Conservation (phyloP, 2,888 invertebrate genomes). For the Blera fallax region DNA sequence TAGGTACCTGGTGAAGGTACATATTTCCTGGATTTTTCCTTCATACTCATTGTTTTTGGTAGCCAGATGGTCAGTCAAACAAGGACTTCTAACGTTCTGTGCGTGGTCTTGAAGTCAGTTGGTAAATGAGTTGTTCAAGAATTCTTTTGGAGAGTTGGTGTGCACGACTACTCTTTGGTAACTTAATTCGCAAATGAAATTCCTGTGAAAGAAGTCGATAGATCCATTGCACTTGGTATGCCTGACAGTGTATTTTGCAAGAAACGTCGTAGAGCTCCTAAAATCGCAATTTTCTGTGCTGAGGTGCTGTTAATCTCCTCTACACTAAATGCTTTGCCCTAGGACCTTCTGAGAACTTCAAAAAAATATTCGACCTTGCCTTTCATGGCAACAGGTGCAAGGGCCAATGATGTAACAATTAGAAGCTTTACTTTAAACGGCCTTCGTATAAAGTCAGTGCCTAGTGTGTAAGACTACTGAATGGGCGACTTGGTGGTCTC, state of each 20-base stretch:
- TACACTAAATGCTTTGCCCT: too few relatives aligned
- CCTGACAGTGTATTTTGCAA: constrained; percentile 21
- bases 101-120: constrained; percentile 18
- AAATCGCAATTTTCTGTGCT: too few relatives aligned
- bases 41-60: constrained; percentile 1
- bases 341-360: too few relatives aligned
- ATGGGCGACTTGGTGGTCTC: too few relatives aligned
- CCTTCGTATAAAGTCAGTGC: too few relatives aligned
- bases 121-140: constrained; percentile 63
- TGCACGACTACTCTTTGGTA: constrained; percentile 11
- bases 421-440: too few relatives aligned
- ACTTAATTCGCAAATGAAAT: constrained; percentile 65
- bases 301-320: too few relatives aligned
- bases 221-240: constrained; percentile 25
- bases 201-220: constrained; percentile 12
- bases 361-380: too few relatives aligned
- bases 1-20: constrained; percentile 9
- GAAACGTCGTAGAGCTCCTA: too few relatives aligned
- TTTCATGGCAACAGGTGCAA: too few relatives aligned
- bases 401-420: too few relatives aligned
- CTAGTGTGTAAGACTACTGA: too few relatives aligned
- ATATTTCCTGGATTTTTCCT: constrained; percentile 10
- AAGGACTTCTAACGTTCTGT: constrained; percentile 39
- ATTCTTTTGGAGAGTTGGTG: constrained; percentile 24
- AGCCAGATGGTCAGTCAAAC: constrained; percentile 51